phyloP scores from a whole-genome alignment of 1,140 invertebrate species.

The Drosophila leontia region DNA sequence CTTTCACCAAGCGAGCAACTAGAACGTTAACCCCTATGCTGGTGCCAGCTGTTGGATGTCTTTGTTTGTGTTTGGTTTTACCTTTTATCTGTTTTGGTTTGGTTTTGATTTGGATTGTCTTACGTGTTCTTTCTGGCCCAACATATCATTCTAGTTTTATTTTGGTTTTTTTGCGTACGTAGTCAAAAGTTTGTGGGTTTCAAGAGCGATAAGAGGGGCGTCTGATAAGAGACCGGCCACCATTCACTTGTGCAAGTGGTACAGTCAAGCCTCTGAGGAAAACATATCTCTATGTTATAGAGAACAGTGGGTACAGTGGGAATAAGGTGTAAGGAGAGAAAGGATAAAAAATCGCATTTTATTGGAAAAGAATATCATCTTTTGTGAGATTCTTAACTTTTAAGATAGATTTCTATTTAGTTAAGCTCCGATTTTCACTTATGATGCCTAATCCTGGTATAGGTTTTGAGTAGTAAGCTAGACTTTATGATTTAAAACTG shows the following conservation, averaged over 20 bases:
- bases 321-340: neutral
- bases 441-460: neutral
- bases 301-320: neutral
- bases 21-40: slow-evolving; percentile 15
- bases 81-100: slow-evolving; percentile 31
- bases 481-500: neutral
- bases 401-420: neutral
- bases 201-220: slow-evolving; percentile 50
- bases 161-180: slow-evolving; percentile 55
- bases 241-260: slow-evolving; percentile 17
- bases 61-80: slow-evolving; percentile 43
- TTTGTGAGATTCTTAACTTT: neutral
- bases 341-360: no score
- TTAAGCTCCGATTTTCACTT: neutral
- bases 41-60: slow-evolving; percentile 19
- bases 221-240: slow-evolving; percentile 49
- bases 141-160: slow-evolving; percentile 12
- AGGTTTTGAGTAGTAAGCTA: neutral
- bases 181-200: slow-evolving; percentile 57
- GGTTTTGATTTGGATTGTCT: slow-evolving; percentile 21
- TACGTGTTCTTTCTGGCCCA: slow-evolving; percentile 63
- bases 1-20: slow-evolving; percentile 62
- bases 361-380: no score
- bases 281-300: neutral
- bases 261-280: slow-evolving; percentile 25